Base-by-base conservation (phyloP, 2,888 invertebrate species). In the Lapara coniferarum region DNA sequence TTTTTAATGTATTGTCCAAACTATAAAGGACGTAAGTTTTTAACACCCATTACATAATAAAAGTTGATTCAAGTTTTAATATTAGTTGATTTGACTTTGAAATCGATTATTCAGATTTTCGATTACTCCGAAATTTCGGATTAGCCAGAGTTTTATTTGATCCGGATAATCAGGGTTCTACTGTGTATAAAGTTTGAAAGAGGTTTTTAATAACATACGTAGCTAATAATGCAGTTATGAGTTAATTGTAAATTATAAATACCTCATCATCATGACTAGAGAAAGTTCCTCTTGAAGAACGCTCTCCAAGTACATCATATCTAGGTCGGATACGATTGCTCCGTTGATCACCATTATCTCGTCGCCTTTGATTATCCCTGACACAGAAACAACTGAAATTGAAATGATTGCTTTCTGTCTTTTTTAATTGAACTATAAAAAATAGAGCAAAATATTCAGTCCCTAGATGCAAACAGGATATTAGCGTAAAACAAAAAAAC, bases 311-410 rank as follows among this genome's bases (percentile, higher is more conserved):
- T 98, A 99, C 97, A 99, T 99, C 99, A 99, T 99, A 95, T 99
- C 99, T 94, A 99, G 95, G 95, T 99, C 99, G 85, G 98, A 98
- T 79, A 99, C 98, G 90, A 99, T 98, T 82, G 98, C 98, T 77
- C 98, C 98, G 95, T 99, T 99, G 94, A 99, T 98, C 90, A 99
- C 98, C 97, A 99, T 98, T 91, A 99, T 98, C 95, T 99, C 99
- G 94, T 99, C 99, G 84, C 98, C 97, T 94, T 98, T 98, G 92
- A 98, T 98, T 89, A 99, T 97, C 86, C 99, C 99, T 99, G 94
- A 79, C 90, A 85, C 83, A 88, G 85, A 89, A 85, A 86, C 82
- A 80, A 82, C 83, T 83, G 81, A 81, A 84, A 79, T 82, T 80
- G 78, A 78, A 80, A 80, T 81, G 79, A 84, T 84, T 85, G 80